A percentile compares a stretch with the other conserved stretches of the same genome.
These are phyloP conservation scores for Melangyna quadrimaculata DNA, from an alignment of 2,888 invertebrate species.

Conservation along the genomic window DNA sequence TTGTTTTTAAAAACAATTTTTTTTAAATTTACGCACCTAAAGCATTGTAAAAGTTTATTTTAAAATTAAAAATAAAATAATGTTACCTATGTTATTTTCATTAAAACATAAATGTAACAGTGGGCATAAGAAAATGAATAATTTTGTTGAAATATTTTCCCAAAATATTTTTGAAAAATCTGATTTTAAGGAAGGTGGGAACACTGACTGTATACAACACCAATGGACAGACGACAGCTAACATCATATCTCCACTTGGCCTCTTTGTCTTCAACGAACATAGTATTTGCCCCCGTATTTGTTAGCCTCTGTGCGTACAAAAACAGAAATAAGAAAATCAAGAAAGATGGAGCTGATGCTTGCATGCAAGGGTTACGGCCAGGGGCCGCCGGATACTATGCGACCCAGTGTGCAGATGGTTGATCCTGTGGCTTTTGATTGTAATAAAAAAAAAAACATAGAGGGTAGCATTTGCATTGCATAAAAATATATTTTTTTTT, in stretches of 20 bases:
- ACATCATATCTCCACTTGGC: constrained; percentile 36
- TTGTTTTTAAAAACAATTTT: no score
- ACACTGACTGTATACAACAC: not conserved
- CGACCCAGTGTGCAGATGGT: constrained; percentile 72
- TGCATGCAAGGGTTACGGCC: constrained; percentile 62
- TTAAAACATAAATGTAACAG: no score
- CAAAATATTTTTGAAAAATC: no score
- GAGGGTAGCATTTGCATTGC: constrained; percentile 31
- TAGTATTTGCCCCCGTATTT: constrained; percentile 25
- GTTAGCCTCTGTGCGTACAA: constrained; percentile 15
- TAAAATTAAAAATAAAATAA: no score
- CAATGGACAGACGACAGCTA: not conserved
- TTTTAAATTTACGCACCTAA: no score
- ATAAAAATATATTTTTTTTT: constrained; percentile 9
- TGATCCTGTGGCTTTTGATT: constrained; percentile 71
- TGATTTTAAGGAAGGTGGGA: not conserved
- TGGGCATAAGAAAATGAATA: no score
- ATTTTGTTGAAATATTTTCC: no score
- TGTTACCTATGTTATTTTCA: no score
- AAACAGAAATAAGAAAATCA: not conserved
- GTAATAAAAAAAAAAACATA: constrained; percentile 46
- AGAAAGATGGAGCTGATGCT: constrained; percentile 29
- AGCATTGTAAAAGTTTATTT: no score
- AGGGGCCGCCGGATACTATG: constrained; percentile 59
- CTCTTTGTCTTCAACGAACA: constrained; percentile 26